Conservation (phyloP, 2,797 vertebrate species). For the Urophycis tenuis region DNA sequence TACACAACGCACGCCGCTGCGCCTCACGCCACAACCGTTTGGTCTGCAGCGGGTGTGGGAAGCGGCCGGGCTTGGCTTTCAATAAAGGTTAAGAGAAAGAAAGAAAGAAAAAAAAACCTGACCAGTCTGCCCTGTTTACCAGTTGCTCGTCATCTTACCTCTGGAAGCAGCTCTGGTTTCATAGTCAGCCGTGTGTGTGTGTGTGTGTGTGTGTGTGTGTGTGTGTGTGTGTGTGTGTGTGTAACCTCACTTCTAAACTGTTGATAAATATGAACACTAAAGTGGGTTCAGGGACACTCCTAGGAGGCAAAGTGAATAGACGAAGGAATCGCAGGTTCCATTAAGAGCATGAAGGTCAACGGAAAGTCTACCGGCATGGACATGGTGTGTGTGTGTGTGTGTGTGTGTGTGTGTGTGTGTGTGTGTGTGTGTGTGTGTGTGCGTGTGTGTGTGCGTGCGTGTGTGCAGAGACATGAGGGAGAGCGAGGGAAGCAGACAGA, state of each 20-base stretch:
- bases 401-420: constrained; percentile 14
- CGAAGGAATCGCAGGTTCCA: constrained; percentile 42
- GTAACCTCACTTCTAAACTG: constrained; percentile 33
- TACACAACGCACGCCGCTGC: not conserved
- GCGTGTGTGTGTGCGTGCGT: constrained; percentile 23
- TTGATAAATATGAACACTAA: constrained; percentile 41
- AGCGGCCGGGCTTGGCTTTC: not conserved
- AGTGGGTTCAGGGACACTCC: constrained; percentile 37
- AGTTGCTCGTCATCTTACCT: constrained; percentile 31
- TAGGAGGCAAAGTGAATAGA: constrained; percentile 44
- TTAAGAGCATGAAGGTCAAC: constrained; percentile 62
- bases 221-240: constrained; percentile 3
- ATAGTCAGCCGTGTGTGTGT: constrained; percentile 13
- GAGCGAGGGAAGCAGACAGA: constrained; percentile 34
- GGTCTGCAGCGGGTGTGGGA: not conserved
- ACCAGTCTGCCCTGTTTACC: constrained; percentile 25
- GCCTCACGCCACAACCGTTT: not conserved
- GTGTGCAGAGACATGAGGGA: constrained; percentile 8
- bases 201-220: constrained; percentile 14
- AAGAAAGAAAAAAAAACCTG: not conserved
- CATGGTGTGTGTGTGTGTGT: constrained; percentile 19
- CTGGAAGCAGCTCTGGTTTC: constrained; percentile 24
- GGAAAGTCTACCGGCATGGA: constrained; percentile 48
- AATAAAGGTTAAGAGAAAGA: not conserved
- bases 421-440: constrained; percentile 17